Percentiles rank a stretch among this genome's conserved stretches.
These are phyloP conservation scores for Eclectus roratus DNA, from an alignment of 2,113 vertebrate species.

Conservation along the genomic window DNA sequence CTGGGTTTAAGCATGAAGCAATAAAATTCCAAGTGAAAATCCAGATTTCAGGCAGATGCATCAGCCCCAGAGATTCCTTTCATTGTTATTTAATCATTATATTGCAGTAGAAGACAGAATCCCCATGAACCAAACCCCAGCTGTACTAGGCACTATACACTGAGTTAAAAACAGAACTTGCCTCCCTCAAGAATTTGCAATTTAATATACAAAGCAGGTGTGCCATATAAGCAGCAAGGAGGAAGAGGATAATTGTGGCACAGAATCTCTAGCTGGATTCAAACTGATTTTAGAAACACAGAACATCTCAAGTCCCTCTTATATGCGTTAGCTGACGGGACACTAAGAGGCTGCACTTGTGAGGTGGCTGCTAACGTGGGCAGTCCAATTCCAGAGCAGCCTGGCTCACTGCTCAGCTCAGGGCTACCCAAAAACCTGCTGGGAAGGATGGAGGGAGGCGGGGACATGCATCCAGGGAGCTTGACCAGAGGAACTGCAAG, in stretches of 20 bases:
- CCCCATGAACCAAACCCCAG: not conserved
- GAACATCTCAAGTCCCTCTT: not conserved
- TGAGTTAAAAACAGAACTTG: not conserved
- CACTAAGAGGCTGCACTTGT: not conserved
- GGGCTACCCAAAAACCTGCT: not conserved
- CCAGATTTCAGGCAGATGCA: slow-evolving; percentile 1
- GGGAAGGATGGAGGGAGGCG: not conserved
- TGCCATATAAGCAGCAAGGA: not conserved
- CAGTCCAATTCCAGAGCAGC: not conserved
- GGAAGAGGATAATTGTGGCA: not conserved
- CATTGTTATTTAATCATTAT: slow-evolving; percentile 23
- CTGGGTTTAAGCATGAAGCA: not conserved
- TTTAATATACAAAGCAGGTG: slow-evolving; percentile 7
- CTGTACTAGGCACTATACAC: not conserved
- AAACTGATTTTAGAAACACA: not conserved
- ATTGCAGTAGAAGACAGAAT: slow-evolving; percentile 12
- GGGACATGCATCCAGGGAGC: not conserved
- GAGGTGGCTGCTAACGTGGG: fast-evolving
- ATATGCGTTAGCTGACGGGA: fast-evolving
- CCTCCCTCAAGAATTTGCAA: not conserved
- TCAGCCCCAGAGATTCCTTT: slow-evolving; percentile 14
- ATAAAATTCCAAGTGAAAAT: not conserved
- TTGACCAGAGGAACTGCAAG: not conserved
- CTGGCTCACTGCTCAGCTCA: not conserved
- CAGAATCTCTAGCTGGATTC: not conserved